Percentiles rank a stretch among this genome's conserved stretches.
phyloP scores from a whole-genome alignment of 1,140 invertebrate genomes.

The Aphelinus atriplicis region DNA sequence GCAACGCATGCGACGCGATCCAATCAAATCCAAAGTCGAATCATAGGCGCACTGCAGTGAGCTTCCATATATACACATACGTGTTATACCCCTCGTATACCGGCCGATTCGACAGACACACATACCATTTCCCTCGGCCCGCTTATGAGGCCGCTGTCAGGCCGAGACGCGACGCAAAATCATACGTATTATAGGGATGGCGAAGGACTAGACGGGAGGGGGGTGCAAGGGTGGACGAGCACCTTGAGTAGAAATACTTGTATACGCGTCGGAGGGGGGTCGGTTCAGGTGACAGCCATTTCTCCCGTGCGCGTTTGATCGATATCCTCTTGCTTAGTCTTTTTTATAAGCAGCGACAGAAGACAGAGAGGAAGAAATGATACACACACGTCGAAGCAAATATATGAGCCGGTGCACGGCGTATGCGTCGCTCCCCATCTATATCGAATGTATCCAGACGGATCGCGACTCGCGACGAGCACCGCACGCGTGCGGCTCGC shows the following conservation, averaged over 20 bases:
- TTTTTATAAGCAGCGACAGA: not conserved
- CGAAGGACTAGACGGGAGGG: too few relatives aligned
- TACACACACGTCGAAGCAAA: not conserved
- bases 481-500: constrained; percentile 33
- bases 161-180: too few relatives aligned
- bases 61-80: too few relatives aligned
- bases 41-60: too few relatives aligned
- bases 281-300: constrained; percentile 54
- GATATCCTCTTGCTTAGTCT: constrained; percentile 46
- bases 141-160: too few relatives aligned
- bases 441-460: constrained; percentile 27
- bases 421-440: not conserved
- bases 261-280: constrained; percentile 46
- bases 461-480: constrained; percentile 39
- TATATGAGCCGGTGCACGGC: not conserved
- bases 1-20: too few relatives aligned
- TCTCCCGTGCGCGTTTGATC: constrained; percentile 58
- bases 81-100: too few relatives aligned
- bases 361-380: constrained; percentile 8
- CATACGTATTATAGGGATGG: too few relatives aligned
- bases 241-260: constrained; percentile 63
- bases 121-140: too few relatives aligned
- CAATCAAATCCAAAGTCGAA: too few relatives aligned
- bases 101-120: too few relatives aligned
- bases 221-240: too few relatives aligned